These are phyloP conservation scores for Harpegnathos saltator DNA, from an alignment of 1,140 invertebrate species.

Conservation along the genomic window DNA sequence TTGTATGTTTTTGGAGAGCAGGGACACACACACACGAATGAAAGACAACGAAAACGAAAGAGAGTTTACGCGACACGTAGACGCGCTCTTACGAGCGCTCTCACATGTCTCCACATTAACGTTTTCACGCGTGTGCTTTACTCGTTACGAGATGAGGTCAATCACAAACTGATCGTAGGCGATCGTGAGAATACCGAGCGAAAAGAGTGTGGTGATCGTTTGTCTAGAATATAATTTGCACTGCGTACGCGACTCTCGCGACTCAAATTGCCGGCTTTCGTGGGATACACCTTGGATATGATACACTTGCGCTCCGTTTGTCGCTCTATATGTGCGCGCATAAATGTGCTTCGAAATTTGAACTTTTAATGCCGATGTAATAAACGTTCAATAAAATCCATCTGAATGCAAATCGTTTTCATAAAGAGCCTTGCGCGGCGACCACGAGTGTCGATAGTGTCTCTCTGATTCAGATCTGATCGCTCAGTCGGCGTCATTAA, in stretches of 20 bases:
- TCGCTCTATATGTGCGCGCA: slow-evolving; percentile 62
- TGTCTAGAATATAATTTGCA: slow-evolving; percentile 23
- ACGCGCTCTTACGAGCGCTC: slow-evolving; percentile 29
- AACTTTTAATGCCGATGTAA: slow-evolving; percentile 75
- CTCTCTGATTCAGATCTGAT: too few species aligned
- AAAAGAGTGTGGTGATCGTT: slow-evolving; percentile 46
- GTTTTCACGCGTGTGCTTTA: slow-evolving; percentile 30
- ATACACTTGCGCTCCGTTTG: slow-evolving; percentile 66
- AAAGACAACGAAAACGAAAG: slow-evolving; percentile 59
- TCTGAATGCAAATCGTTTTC: slow-evolving; percentile 16
- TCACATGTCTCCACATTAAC: too few species aligned
- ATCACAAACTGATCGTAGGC: slow-evolving; percentile 43
- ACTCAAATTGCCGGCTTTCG: slow-evolving; percentile 31
- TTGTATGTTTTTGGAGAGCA: slow-evolving; percentile 21
- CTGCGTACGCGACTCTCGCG: slow-evolving; percentile 31
- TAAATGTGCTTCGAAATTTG: slow-evolving; percentile 72
- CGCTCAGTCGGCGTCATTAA: background rate
- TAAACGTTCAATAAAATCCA: slow-evolving; percentile 75
- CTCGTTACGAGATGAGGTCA: slow-evolving; percentile 6
- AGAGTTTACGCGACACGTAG: slow-evolving; percentile 27
- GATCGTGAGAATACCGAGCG: slow-evolving; percentile 40
- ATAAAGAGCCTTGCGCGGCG: background rate
- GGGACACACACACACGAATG: too few species aligned
- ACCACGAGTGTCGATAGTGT: background rate
- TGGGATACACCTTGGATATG: slow-evolving; percentile 42